A percentile compares a stretch with the other conserved stretches of the same genome.
Conservation (phyloP, 2,113 vertebrate genomes). For the Malurus cyaneus region DNA sequence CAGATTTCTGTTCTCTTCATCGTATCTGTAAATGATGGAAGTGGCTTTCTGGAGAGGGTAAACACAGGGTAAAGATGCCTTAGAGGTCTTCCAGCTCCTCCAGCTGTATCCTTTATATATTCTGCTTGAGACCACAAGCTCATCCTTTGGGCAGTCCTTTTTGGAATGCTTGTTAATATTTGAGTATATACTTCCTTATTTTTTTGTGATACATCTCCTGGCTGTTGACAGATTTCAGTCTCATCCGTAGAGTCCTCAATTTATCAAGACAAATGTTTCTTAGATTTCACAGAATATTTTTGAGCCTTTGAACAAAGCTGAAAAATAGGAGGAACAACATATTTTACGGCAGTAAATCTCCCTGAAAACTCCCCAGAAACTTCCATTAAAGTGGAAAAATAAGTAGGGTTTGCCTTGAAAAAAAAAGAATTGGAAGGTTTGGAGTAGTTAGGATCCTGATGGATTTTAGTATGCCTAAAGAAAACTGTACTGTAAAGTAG, state of each 20-base stretch:
- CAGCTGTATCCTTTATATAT: background rate
- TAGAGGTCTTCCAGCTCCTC: background rate
- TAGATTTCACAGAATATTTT: background rate
- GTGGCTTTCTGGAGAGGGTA: background rate
- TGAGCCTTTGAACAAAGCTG: background rate
- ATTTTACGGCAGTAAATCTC: background rate
- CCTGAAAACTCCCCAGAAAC: background rate
- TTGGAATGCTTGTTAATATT: background rate
- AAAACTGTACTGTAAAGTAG: background rate
- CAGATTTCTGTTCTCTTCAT: background rate
- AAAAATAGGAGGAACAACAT: background rate
- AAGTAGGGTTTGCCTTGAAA: background rate
- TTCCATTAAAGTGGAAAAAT: background rate
- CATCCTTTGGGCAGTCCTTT: background rate
- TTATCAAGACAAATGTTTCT: background rate
- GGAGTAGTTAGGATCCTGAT: background rate
- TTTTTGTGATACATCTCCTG: background rate
- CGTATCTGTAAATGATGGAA: background rate
- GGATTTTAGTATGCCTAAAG: background rate
- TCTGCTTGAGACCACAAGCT: background rate
- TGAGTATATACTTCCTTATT: background rate
- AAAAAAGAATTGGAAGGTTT: background rate
- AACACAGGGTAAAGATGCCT: background rate
- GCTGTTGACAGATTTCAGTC: background rate
- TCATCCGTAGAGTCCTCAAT: background rate